Base-by-base conservation (phyloP, 1,140 invertebrate species). In the Bicyclus anynana region DNA sequence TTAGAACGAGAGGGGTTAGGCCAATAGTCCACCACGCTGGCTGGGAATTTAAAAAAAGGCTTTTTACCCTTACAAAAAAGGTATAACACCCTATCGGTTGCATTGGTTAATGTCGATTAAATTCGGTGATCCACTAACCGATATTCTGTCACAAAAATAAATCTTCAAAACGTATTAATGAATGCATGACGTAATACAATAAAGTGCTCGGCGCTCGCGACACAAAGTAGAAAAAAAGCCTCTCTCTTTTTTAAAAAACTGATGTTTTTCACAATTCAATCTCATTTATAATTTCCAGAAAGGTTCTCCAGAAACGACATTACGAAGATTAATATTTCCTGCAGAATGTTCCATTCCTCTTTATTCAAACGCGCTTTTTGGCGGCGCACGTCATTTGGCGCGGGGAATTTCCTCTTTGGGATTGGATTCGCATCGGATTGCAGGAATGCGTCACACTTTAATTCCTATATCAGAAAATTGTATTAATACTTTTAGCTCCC, bases 371-470 rank as follows among this genome's bases (percentile, higher is more conserved):
- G 35, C 50, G 50, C 50, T 38, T 35, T 40, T 40, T 40, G 37
- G 58, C 17, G 47, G 33, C 46, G 20, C 42, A 60, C 33, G 51
- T 49, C 46, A 49, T 50, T 60, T 60, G 58, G 46, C 51, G 27
- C 53, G 44, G 53, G 23, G 53, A 50, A 60, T 60, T 60, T 54
- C 58, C 52, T 44, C 46, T 53, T 49, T 23, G 44, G 27, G 40
- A 60, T 49, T 47, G 46, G 44, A 49, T 60, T 60, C 51, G 26
- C 51, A 49, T 60, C 38, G 35, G 44, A 12, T 18, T 27, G 18
- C 47, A 40, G 23, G 37, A 40, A 47, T 44, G 35, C 21, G 52
- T 38, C 13, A 35, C 2, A 5, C 53, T 16, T 48, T 35, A 29
- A 59, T 59, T n/a, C 53, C 53, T 53, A 29, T 27, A 29, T 57